These are phyloP conservation scores for Drosophila pegasa DNA, from an alignment of 2,888 invertebrate genomes.

Conservation along the genomic window DNA sequence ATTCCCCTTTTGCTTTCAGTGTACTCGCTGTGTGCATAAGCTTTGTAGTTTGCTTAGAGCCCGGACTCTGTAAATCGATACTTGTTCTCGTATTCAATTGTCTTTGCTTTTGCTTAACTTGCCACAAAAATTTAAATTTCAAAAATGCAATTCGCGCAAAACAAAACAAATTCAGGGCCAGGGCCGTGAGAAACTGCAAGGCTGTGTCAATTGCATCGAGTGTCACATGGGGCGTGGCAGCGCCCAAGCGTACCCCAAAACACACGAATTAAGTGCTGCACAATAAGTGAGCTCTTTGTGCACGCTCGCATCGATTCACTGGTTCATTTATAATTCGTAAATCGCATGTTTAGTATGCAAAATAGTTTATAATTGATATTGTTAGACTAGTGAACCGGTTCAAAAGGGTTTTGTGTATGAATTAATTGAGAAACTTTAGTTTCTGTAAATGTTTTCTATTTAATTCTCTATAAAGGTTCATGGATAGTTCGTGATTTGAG, in stretches of 20 bases:
- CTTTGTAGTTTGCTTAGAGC: slow-evolving; percentile 9
- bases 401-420: neutral
- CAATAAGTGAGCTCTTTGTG: neutral
- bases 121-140: slow-evolving; percentile 3
- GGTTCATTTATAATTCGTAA: neutral
- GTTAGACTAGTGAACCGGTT: neutral
- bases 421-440: no score
- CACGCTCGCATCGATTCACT: slow-evolving; percentile 8
- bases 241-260: neutral
- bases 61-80: slow-evolving; percentile 44
- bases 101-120: slow-evolving; percentile 19
- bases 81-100: slow-evolving; percentile 5
- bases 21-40: slow-evolving; percentile 26
- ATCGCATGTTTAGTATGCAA: neutral
- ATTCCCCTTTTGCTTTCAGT: neutral
- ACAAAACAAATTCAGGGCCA: slow-evolving; percentile 33
- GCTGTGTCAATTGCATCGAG: slow-evolving; percentile 29
- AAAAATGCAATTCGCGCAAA: slow-evolving; percentile 21
- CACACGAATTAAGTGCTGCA: neutral
- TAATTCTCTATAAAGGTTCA: no score
- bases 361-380: no score
- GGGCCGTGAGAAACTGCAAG: slow-evolving; percentile 33
- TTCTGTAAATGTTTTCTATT: no score
- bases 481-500: no score
- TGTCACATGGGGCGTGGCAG: neutral